Base-by-base conservation (phyloP, 2,888 invertebrate species). In the Acleris laterana region DNA sequence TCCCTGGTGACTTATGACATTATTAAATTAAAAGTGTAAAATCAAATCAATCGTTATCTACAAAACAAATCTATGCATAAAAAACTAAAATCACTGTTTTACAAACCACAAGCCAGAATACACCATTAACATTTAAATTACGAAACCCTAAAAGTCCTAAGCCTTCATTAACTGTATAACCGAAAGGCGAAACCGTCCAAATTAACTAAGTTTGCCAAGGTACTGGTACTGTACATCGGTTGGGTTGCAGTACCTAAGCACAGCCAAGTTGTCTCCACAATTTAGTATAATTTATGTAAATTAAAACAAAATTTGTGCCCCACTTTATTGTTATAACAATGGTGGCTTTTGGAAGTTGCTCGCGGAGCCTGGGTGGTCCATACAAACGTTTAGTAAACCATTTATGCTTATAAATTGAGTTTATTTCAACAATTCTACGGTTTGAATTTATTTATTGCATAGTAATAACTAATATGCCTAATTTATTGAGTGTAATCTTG, bases 211-310 rank as follows among this genome's bases (percentile, higher is more conserved):
- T 42, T 44, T 20, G 20, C 17, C 19, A 49, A 19, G 19, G 46
- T 46, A 46, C n/a, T n/a, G 46, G 46, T 20, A 28, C 38, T n/a
- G 42, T 25, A 57, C 25, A 11, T 56, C 25, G 50, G 55, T 50
- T 13, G 65, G 55, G 55, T 56, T 65, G 50, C 59, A 38, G 50
- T 51, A 55, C 44, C 61, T 66, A 48, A 66, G 61, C 56, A 57
- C 57, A 56, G 25, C 32, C 57, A 52, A 66, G 56, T 62, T 62
- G 60, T 60, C 55, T 55, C 20, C 50, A 61, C 50, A 65, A 65
- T 65, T 65, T 61, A 52, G 57, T 66, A 52, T 62, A 66, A 66
- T 66, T 66, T 66, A 66, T 66, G 66, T 52, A 66, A 66, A 66
- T 66, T 11, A 57, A 66, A 62, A 66, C 66, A 57, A 66, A 66